Conservation (phyloP, 2,113 vertebrate genomes). For the Chaetodon auriga region DNA sequence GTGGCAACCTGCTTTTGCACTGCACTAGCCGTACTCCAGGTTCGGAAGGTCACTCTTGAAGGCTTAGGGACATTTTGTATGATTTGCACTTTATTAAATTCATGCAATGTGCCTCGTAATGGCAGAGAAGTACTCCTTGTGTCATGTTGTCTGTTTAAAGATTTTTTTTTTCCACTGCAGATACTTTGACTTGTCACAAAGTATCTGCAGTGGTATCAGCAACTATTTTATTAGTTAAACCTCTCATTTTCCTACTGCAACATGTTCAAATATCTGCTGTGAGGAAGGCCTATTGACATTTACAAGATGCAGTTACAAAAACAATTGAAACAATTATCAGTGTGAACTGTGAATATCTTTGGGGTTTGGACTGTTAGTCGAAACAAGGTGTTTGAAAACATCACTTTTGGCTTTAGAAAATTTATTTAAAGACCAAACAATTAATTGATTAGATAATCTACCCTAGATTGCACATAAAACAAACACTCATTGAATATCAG, state of each 20-base stretch:
- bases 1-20: constrained; percentile 60
- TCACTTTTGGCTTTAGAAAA: neutral
- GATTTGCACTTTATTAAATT: constrained; percentile 83
- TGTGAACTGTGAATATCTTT: neutral
- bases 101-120: constrained; percentile 74
- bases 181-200: constrained; percentile 10
- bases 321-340: neutral
- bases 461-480: neutral
- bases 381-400: neutral
- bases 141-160: constrained; percentile 49
- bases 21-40: constrained; percentile 56
- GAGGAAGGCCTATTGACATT: too few relatives aligned
- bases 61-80: constrained; percentile 72
- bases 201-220: neutral
- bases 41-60: constrained; percentile 43
- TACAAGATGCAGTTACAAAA: neutral
- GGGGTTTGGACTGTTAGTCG: neutral
- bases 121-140: constrained; percentile 41
- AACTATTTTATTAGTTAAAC: neutral
- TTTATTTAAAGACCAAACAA: neutral
- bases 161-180: neutral
- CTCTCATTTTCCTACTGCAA: neutral
- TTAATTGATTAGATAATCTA: neutral
- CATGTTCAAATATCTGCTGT: neutral
- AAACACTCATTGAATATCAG: neutral